Percentiles rank a stretch among this genome's conserved stretches.
Evolutionary conservation across 2,797 vertebrate species (phyloP).

Genomic region (Spatula clypeata): DNA sequence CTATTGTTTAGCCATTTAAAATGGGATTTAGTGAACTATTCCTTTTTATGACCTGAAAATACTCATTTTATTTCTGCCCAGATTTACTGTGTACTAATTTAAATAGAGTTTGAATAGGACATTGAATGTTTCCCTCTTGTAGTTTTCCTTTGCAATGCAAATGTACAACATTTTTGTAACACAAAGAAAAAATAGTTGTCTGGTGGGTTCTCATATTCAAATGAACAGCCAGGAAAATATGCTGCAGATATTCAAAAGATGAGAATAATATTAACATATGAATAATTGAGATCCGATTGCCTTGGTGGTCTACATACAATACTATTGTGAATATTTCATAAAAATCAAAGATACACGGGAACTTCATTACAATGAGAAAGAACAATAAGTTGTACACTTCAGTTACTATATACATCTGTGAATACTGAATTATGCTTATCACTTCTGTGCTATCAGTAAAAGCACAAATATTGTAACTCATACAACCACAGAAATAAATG

Average conservation of each 20-base stretch:
- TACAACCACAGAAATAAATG: background rate
- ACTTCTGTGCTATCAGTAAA: background rate
- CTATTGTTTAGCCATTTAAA: slow-evolving; percentile 7
- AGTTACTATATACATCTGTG: background rate
- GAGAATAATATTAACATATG: slow-evolving; percentile 30
- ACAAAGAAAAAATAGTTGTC: slow-evolving; percentile 55
- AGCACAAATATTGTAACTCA: background rate
- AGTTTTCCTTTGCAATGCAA: slow-evolving; percentile 55
- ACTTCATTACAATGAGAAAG: slow-evolving; percentile 49
- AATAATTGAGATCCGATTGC: slow-evolving; percentile 48
- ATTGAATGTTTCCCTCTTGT: background rate
- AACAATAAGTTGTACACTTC: background rate
- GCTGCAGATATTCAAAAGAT: slow-evolving; percentile 34
- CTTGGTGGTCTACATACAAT: background rate
- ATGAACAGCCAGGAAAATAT: background rate
- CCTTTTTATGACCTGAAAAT: background rate
- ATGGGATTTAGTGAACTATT: background rate
- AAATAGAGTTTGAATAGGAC: slow-evolving; percentile 29
- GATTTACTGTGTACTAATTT: background rate
- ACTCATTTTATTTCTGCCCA: background rate
- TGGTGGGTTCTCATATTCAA: slow-evolving; percentile 61
- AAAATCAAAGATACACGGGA: slow-evolving; percentile 14
- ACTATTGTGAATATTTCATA: slow-evolving; percentile 24
- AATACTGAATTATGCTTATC: background rate
- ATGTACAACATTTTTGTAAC: slow-evolving; percentile 40